These are phyloP conservation scores for Rotaria socialis DNA, from an alignment of 2,888 invertebrate species.

Conservation along the genomic window DNA sequence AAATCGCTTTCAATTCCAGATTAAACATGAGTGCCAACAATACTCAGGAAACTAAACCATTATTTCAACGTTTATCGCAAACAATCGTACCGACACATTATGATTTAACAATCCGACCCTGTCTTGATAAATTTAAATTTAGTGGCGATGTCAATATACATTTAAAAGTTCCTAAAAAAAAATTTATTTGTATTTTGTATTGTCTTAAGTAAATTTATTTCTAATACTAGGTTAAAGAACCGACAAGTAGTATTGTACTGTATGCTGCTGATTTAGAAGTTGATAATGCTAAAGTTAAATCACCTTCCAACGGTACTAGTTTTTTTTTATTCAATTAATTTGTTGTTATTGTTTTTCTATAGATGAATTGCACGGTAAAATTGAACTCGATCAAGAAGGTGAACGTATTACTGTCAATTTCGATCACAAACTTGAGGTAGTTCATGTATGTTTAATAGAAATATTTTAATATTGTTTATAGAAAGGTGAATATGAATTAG, in stretches of 20 bases:
- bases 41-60: not conserved
- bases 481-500: conserved; percentile 35
- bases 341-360: not conserved
- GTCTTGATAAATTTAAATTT: conserved; percentile 42
- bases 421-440: not conserved
- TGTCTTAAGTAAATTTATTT: not conserved
- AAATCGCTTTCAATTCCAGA: not conserved
- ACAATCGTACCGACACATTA: conserved; percentile 42
- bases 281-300: conserved; percentile 39
- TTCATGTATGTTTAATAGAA: no score
- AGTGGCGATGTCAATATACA: conserved; percentile 42
- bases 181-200: not conserved
- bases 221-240: not conserved
- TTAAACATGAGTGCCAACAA: not conserved
- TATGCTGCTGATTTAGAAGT: conserved; percentile 41
- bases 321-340: not conserved
- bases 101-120: conserved; percentile 39
- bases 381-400: not conserved
- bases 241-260: conserved; percentile 39
- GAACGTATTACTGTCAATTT: conserved; percentile 7
- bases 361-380: not conserved
- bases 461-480: not conserved
- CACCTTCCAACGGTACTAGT: not conserved
- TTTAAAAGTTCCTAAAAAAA: conserved; percentile 33
- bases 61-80: conserved; percentile 42